Conservation (phyloP, 2,888 invertebrate genomes). For the Elgonia sp. region DNA sequence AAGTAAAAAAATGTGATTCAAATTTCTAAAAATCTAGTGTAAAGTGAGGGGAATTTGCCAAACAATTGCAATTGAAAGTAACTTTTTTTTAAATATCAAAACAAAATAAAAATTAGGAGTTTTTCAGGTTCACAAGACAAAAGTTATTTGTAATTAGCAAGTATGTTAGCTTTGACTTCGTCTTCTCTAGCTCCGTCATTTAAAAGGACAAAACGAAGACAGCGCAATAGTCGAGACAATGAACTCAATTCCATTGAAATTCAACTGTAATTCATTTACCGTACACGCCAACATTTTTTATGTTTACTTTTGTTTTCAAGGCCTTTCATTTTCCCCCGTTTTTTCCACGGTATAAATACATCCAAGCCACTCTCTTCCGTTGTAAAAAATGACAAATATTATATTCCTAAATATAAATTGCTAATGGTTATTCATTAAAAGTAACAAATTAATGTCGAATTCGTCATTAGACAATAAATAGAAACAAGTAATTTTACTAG, state of each 20-base stretch:
- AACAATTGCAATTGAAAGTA: too few species aligned
- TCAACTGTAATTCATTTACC: conserved; percentile 52
- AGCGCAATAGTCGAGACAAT: conserved; percentile 57
- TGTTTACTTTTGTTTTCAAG: conserved; percentile 47
- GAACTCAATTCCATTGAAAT: conserved; percentile 66
- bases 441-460: too few species aligned
- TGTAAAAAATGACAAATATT: background rate
- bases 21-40: too few species aligned
- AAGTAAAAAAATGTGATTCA: too few species aligned
- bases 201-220: conserved; percentile 59
- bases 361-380: background rate
- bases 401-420: background rate
- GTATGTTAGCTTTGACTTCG: conserved; percentile 25
- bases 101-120: background rate
- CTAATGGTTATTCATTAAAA: background rate
- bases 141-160: conserved; percentile 46
- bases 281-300: conserved; percentile 11
- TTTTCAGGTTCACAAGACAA: background rate
- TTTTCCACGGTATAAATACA: conserved; percentile 34
- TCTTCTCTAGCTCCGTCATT: conserved; percentile 39
- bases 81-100: too few species aligned
- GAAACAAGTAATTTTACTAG: too few species aligned
- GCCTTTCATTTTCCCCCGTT: conserved; percentile 27
- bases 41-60: too few species aligned
- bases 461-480: too few species aligned